Evolutionary conservation across 2,113 vertebrate species (phyloP).

Genomic region (Callipepla californica): DNA sequence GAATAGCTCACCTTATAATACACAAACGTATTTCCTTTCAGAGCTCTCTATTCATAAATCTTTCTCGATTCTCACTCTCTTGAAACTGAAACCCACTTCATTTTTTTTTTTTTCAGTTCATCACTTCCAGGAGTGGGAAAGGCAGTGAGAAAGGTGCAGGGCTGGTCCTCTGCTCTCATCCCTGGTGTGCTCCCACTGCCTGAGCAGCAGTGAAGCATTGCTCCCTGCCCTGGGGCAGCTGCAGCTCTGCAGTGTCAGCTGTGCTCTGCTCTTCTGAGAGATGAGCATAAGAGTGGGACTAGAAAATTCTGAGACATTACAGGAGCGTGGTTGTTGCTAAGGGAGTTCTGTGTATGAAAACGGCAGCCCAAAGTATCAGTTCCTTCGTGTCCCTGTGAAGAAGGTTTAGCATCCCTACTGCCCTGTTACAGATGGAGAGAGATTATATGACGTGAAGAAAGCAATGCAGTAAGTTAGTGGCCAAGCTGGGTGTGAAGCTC

Average conservation of each 20-base stretch:
- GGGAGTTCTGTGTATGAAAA: neutral
- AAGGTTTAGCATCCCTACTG: neutral
- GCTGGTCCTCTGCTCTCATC: neutral
- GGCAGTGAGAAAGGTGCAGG: neutral
- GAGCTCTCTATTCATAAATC: constrained; percentile 37
- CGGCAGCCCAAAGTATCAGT: neutral
- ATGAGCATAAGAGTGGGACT: neutral
- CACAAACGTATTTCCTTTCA: constrained; percentile 39
- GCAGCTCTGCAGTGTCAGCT: neutral
- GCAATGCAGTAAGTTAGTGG: neutral
- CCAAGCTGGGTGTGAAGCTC: neutral
- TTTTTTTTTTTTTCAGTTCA: neutral
- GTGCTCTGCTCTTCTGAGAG: accelerated
- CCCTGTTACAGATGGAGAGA: neutral
- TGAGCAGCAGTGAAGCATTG: neutral
- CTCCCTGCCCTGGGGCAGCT: neutral
- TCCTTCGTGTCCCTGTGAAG: neutral
- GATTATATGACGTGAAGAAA: neutral
- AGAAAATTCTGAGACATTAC: neutral
- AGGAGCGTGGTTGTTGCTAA: neutral
- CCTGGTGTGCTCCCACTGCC: neutral
- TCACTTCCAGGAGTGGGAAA: neutral
- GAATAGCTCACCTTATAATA: constrained; percentile 58
- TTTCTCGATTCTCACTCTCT: neutral
- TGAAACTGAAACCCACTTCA: constrained; percentile 1